phyloP scores from a whole-genome alignment of 2,113 vertebrate genomes.

The Platysteira castanea region DNA sequence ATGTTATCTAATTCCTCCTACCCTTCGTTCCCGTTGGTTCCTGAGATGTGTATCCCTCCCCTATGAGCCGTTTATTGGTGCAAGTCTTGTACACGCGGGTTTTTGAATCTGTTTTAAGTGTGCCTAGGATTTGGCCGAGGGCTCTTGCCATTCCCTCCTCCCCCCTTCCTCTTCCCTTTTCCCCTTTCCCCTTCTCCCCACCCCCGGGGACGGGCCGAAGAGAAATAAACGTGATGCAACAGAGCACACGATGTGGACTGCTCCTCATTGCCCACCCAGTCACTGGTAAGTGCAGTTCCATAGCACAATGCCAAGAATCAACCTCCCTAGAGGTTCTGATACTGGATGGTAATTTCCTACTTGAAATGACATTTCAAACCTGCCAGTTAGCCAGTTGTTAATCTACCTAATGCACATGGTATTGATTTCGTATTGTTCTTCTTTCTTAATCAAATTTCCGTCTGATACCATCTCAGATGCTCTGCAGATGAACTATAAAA shows the following conservation, averaged over 20 bases:
- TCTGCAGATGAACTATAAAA: background rate
- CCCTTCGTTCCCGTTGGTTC: too few relatives aligned
- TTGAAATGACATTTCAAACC: background rate
- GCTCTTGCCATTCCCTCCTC: too few relatives aligned
- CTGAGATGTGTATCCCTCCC: too few relatives aligned
- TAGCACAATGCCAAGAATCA: background rate
- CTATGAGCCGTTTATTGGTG: too few relatives aligned
- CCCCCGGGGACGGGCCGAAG: too few relatives aligned
- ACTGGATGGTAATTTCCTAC: background rate
- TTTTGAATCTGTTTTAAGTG: too few relatives aligned
- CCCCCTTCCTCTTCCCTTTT: too few relatives aligned
- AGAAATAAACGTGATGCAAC: too few relatives aligned
- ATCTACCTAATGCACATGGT: background rate
- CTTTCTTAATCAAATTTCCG: background rate
- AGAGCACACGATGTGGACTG: rapidly evolving
- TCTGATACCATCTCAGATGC: background rate
- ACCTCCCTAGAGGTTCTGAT: background rate
- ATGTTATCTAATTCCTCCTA: too few relatives aligned
- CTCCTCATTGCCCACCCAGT: background rate
- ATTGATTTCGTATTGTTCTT: background rate
- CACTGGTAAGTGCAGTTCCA: background rate
- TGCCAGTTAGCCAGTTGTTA: background rate
- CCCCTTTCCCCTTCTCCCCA: too few relatives aligned
- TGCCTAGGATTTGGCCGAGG: too few relatives aligned
- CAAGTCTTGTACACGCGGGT: too few relatives aligned